Evolutionary conservation across 2,888 invertebrate species (phyloP), one percentile per base, ranked within the genome.

Genomic region (Protonemura montana): DNA sequence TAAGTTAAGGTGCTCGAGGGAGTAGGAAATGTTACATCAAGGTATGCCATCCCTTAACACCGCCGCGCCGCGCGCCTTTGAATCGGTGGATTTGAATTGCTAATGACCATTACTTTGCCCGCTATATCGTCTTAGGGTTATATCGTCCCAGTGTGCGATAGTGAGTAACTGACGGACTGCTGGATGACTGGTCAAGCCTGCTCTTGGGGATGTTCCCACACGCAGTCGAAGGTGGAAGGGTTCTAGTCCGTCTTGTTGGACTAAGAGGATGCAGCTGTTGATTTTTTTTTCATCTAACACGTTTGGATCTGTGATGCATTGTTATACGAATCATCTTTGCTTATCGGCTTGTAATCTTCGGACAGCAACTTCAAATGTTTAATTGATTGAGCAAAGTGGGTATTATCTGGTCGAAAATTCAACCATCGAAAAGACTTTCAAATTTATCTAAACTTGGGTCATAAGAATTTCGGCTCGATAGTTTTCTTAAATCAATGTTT

Each of bases 101-200:
- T 59, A 59, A 59, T 59, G 59, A 59, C 59, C 59, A 59, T 59
- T 59, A 59, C 59, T 59, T 59, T 59, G 59, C 59, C 59, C 21
- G 59, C 16, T 13, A 21, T 10, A 59, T 59, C 59, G 59, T 59
- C 59, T 59, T 59, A 59, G 59, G 21, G 59, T 21, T 21, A 59
- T 59, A n/a, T n/a, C n/a, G n/a, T n/a, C 59, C 16, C 59, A 59
- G 21, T 59, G 59, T 59, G 59, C 7, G 21, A 59, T 59, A 59
- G 59, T 59, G 59, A 21, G 16, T 59, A 59, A 59, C 59, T 59
- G 59, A 59, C 59, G 13, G 59, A 59, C 59, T 2, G 16, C 1
- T 21, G 59, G 59, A 59, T 59, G 59, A 59, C 59, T 59, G 59
- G 59, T 59, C 59, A 59, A 59, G 59, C 59, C 59, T 21, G 59